Evolutionary conservation across 2,888 invertebrate species (phyloP).

Genomic region (Furcula furcula): DNA sequence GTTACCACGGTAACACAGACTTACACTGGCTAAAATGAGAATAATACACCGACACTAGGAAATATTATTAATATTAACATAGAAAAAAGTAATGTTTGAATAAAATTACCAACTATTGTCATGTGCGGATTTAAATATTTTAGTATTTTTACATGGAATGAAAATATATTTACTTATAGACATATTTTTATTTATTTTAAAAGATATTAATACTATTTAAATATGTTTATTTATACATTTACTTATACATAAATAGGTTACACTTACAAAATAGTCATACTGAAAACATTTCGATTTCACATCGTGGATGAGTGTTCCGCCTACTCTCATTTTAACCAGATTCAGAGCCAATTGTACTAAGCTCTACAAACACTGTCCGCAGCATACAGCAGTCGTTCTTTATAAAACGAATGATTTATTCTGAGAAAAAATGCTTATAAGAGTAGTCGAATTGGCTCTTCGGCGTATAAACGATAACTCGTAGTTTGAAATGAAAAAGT

Average conservation of each 20-base stretch:
- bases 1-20: constrained; percentile 60
- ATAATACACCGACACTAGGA: constrained; percentile 34
- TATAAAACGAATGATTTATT: too few relatives aligned
- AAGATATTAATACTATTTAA: not conserved
- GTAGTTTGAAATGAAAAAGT: too few relatives aligned
- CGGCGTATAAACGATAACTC: too few relatives aligned
- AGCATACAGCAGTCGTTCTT: too few relatives aligned
- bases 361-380: too few relatives aligned
- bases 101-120: not conserved
- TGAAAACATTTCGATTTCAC: not conserved
- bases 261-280: not conserved
- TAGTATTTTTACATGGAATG: not conserved
- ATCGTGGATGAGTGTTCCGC: constrained; percentile 12
- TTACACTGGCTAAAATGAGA: constrained; percentile 64
- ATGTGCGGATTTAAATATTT: not conserved
- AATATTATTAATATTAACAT: constrained; percentile 22
- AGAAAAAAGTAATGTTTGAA: not conserved
- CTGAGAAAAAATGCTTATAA: too few relatives aligned
- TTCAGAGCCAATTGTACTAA: too few relatives aligned
- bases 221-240: not conserved
- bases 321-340: constrained; percentile 55
- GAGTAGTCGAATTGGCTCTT: too few relatives aligned
- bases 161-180: not conserved
- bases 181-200: not conserved
- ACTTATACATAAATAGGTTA: not conserved